Base-by-base conservation (phyloP, 2,888 invertebrate species). In the Epirrhoe tristata region DNA sequence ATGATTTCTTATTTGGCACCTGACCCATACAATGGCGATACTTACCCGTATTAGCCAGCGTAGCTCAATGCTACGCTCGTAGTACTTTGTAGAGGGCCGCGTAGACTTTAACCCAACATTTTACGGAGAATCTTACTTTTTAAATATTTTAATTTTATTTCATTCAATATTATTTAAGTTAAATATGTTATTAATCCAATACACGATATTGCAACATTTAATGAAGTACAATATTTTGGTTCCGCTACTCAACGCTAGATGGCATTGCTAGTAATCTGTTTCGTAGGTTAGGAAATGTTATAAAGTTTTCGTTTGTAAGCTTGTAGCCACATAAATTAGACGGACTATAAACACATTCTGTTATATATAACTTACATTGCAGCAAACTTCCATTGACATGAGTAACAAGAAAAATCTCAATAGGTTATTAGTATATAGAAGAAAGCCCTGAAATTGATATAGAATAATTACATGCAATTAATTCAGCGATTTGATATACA, bases 171-270 rank as follows among this genome's bases (percentile, higher is more conserved):
- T 14, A 5, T 46, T 46, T 14, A n/a, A 46, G n/a, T 46, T 46
- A 10, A 10, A 39, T 10, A 43, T 12, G 12, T 43, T 43, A 24
- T 24, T 24, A 24, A 24, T 24, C 24, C 24, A 43, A 43, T 7
- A 34, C 8, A 1, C 0, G 10, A 24, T 24, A 17, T 31, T 5
- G 12, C 24, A 7, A 14, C 7, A 16, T 24, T 12, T 46, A 0
- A 14, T 48, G 16, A 4, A 48, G 7, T 7, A 48, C 1, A 6
- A 12, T 24, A 17, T 52, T 58, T 54, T 55, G 52, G 63, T 69
- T n/a, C 58, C 2, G 54, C 74, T 74, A 88, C 87, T 85, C 88
- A 76, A 75, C 75, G 70, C 79, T 78, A 87, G 88, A 86, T 88
- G 88, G 87, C 87, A 85, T 39, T 71, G 77, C 58, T 6, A 16